Evolutionary conservation across 2,113 vertebrate species (phyloP), one percentile per base, ranked within the genome.

Genomic region (Martes martes): DNA sequence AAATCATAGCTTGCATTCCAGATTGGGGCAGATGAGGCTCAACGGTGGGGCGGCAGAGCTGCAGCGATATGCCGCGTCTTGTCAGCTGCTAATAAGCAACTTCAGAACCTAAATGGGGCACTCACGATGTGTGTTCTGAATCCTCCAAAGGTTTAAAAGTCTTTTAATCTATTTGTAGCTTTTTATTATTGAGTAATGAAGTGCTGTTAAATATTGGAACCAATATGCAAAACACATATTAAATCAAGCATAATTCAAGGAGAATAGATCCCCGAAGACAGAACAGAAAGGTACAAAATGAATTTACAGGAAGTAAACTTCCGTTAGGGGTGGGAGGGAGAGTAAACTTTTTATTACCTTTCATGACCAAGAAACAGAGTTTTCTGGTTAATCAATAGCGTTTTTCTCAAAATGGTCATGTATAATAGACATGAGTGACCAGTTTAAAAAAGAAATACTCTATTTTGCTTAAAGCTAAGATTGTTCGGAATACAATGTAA

Each of bases 1-100:
- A 92, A 97, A 97, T 95, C 98, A 98, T 98, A 96, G 95, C 97
- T 98, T 97, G 50, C 93, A 97, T 98, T 98, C 87, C 80, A 84
- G 4, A 59, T 84, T 26, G 15, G 76, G n/a, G 67, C 57, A 61
- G 63, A 31, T 87, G 18, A 28, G 21, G 19, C n/a, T 67, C n/a
- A 7, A 1, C 63, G 59, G 47, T 18, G 74, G 95, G 92, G 4
- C 67, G 59, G 6, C 47, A 39, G 80, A 33, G 31, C 63, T 45
- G 0, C 0, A 69, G 33, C 4, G 28, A 23, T 24, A 9, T 1
- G 21, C 31, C 16, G 50, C 63, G 96, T 79, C 42, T 59, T 31
- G 26, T 39, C 71, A 65, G 1, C 94, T 16, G 42, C 69, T 85
- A 79, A 18, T 11, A 28, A 74, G 63, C n/a, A 59, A 14, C 87